Base-by-base conservation (phyloP, 1,140 invertebrate genomes). In the Theocolax elegans region DNA sequence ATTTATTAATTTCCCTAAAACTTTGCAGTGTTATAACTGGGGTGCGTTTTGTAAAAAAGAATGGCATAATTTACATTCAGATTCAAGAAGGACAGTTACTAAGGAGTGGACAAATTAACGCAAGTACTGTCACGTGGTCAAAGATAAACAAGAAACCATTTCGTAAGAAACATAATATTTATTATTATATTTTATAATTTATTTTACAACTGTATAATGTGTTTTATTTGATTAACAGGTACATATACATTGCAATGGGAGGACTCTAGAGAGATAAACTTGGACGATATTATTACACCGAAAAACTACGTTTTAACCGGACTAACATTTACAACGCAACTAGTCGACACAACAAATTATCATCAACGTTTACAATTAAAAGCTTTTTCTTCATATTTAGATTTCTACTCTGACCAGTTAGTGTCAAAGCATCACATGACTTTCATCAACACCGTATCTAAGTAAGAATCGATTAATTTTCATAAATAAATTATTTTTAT, bases 1-100 rank as follows among this genome's bases (percentile, higher is more conserved):
- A n/a, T n/a, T n/a, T n/a, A n/a, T n/a, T n/a, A n/a, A n/a, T n/a
- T n/a, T n/a, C n/a, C n/a, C n/a, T n/a, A n/a, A n/a, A n/a, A n/a
- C n/a, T n/a, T n/a, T n/a, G n/a, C n/a, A 56, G 53, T 15, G 31
- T 56, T 8, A 21, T 56, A 35, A 56, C 53, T 3, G 53, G 53
- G 2, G 53, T 29, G 19, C 53, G 53, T 8, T 56, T 56, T 2
- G 53, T 38, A 10, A 56, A 56, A 38, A 15, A 35, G 17, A 51
- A 51, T 21, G 2, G n/a, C 3, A 21, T 23, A 51, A 19, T 51
- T 51, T 19, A 51, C 23, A 51, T 51, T 51, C 48, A 51, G 23
- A 51, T 51, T 21, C 12, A 51, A 51, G 19, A 51, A 19, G 48
- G 48, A 21, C 7, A 12, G 8, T 51, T 51, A 27, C 23, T 51